phyloP scores from a whole-genome alignment of 2,888 invertebrate genomes.

The Zaprionus obscuricornis region DNA sequence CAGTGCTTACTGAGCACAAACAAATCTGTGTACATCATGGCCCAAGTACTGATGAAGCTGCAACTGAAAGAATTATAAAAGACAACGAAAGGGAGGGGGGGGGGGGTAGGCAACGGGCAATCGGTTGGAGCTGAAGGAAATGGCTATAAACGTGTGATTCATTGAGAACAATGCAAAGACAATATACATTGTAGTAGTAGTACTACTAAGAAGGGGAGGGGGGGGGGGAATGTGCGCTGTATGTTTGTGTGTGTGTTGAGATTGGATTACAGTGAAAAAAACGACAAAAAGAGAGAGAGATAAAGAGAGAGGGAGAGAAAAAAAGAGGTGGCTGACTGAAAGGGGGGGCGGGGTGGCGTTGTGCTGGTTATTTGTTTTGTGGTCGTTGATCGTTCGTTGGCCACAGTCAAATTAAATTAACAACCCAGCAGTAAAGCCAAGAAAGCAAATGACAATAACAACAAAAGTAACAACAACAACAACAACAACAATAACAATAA shows the following conservation, averaged over 20 bases:
- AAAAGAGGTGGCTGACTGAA: too few species aligned
- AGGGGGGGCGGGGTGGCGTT: neutral
- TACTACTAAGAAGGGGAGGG: constrained; percentile 1
- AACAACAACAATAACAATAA: constrained; percentile 5
- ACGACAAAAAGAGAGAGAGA: neutral
- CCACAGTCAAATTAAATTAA: constrained; percentile 70
- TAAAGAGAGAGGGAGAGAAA: neutral
- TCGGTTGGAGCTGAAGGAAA: constrained; percentile 7
- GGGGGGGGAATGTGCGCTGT: constrained; percentile 4
- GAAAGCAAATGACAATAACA: constrained; percentile 48
- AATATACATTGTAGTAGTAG: too few species aligned
- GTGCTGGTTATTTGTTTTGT: constrained; percentile 33
- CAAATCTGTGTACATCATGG: constrained; percentile 1
- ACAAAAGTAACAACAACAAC: constrained; percentile 19
- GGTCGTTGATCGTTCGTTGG: constrained; percentile 70
- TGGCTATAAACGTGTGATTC: constrained; percentile 57
- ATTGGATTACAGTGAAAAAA: constrained; percentile 21
- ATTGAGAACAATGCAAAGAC: constrained; percentile 53
- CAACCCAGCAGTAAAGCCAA: constrained; percentile 53
- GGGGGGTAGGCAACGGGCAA: neutral
- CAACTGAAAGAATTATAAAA: constrained; percentile 2
- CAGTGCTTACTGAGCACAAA: too few species aligned
- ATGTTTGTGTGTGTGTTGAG: constrained; percentile 16
- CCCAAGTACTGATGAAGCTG: constrained; percentile 15
- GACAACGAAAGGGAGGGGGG: neutral